phyloP scores from a whole-genome alignment of 1,140 invertebrate genomes.

The Trachelipus rathkii region DNA sequence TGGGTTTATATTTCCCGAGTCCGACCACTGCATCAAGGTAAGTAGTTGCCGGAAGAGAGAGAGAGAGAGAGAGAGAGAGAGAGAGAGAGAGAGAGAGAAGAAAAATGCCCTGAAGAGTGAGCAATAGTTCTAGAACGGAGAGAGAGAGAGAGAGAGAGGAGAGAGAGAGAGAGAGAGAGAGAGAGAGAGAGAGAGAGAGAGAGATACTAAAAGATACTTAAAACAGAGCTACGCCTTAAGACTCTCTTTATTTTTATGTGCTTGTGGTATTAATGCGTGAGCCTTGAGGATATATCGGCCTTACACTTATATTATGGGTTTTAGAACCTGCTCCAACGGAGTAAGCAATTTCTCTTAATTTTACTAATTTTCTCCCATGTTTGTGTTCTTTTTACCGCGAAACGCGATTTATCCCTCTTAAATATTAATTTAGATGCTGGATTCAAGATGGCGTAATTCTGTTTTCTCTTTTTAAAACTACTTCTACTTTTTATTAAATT shows the following conservation, averaged over 20 bases:
- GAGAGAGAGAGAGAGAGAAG: no score
- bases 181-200: no score
- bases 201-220: not conserved
- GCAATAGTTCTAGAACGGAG: no score
- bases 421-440: no score
- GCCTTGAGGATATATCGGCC: not conserved
- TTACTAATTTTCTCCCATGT: no score
- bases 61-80: not conserved
- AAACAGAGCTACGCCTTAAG: not conserved
- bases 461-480: no score
- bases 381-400: no score
- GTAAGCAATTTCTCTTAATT: not conserved
- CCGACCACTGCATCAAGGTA: not conserved
- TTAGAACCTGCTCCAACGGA: not conserved
- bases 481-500: not conserved
- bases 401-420: no score
- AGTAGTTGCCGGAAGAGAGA: not conserved
- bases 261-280: not conserved
- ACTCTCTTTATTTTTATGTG: not conserved
- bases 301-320: not conserved
- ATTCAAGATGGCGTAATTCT: no score
- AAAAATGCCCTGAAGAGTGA: no score
- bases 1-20: not conserved
- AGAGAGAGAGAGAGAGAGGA: no score
- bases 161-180: no score